Base-by-base conservation (phyloP, 1,140 invertebrate genomes). In the Probaryconus sp. region DNA sequence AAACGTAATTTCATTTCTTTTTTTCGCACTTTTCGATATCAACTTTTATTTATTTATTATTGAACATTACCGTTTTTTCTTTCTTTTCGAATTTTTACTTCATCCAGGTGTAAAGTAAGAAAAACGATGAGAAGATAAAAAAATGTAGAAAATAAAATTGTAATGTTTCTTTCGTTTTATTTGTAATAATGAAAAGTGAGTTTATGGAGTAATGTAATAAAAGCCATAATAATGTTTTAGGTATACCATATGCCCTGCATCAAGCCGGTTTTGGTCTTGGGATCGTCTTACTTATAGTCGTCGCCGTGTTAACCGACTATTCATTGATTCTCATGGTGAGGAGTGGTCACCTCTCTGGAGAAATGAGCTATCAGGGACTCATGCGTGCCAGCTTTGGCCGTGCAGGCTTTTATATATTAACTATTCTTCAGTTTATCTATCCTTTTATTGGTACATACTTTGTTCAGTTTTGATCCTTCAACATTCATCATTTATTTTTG, bases 341-440 rank as follows among this genome's bases (percentile, higher is more conserved):
- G 81, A 92, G 92, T 65, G 94, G 94, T 2, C 91, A 94, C 79
- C 87, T 95, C n/a, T 93, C 93, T 42, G 94, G 94, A 28, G 91
- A 92, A 69, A 94, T 92, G 85, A 93, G 94, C 18, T 97, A 97
- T 83, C 94, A 95, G 79, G 94, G 94, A 48, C 89, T 96, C 63
- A 94, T 96, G 91, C 89, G 94, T 67, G 92, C 93, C 2, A 93
- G 94, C 10, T 96, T 95, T 85, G 95, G 95, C 11, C 90, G 90
- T 79, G 89, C 92, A 37, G 95, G 95, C 6, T 96, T 94, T 86
- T 92, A 94, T 76, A 85, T 96, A 30, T 87, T 96, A 2, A 93
- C 94, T 0, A 82, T 91, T 16, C 86, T 96, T 35, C 95, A 97
- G 81, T 95, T 96, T 79, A 89, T 94, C 70, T 96, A 96, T 88